Evolutionary conservation across 2,888 invertebrate species (phyloP), one percentile per base, ranked within the genome.

Genomic region (Pachycephus smyrnensis): DNA sequence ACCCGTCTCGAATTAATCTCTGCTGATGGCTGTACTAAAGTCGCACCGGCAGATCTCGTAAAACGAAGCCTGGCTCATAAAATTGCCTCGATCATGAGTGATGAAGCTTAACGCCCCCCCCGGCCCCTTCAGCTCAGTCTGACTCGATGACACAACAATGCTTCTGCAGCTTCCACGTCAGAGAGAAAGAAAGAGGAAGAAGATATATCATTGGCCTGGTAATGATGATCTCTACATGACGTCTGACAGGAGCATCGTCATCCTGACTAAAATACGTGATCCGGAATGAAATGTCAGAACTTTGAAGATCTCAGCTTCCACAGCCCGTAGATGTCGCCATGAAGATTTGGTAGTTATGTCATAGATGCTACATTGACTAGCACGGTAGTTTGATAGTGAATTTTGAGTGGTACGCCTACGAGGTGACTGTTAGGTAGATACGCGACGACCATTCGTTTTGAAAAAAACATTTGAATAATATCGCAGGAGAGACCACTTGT

Each of bases 381-480:
- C 23, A 55, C 55, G 55, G 55, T 55, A 23, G 23, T 55, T 23
- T 55, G 23, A 55, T 23, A 55, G 55, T 55, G 55, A 55, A 55
- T 23, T 55, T 55, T 55, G 23, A 55, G 9, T 55, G 9, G 55
- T 23, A 55, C 9, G 23, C 2, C 9, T 23, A 55, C 23, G 2
- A 23, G 23, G 55, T 23, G 23, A 23, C 55, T 55, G 55, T 23
- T 9, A 55, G 23, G 55, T 55, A 15, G 23, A 15, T 55, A 23
- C 55, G 9, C 4, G 55, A 9, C 55, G 55, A 23, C 71, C 11
- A 71, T 71, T 71, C 12, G 33, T 71, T 31, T 71, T 12, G 32
- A 31, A 71, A 55, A 69, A 71, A 71, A 71, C 71, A 71, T 71
- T 71, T 71, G 71, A 71, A 71, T 71, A 71, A 71, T 71, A 71